phyloP scores from a whole-genome alignment of 2,888 invertebrate genomes.

The Drosophila formosana region DNA sequence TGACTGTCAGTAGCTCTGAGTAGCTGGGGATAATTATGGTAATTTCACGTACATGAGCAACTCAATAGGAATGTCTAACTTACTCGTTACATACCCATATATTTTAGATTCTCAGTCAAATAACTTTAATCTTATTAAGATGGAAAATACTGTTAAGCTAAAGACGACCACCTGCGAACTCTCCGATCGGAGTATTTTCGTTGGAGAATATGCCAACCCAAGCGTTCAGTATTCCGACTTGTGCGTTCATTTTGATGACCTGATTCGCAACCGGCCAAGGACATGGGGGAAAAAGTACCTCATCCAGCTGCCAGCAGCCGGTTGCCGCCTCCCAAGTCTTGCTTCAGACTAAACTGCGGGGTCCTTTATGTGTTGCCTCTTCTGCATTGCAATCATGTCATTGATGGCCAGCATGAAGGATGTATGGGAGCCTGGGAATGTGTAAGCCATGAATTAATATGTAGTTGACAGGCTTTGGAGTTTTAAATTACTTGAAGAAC shows the following conservation, averaged over 20 bases:
- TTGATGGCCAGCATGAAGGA: conserved; percentile 13
- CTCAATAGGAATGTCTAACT: too few relatives aligned
- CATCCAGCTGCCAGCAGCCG: conserved; percentile 18
- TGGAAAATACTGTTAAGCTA: too few relatives aligned
- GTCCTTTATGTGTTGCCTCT: conserved; percentile 8
- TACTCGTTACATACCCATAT: too few relatives aligned
- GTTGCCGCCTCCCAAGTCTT: conserved; percentile 5
- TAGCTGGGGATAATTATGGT: too few relatives aligned
- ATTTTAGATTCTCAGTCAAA: too few relatives aligned
- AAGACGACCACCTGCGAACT: too few relatives aligned
- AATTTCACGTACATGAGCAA: too few relatives aligned
- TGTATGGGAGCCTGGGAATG: not conserved
- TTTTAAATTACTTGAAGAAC: conserved; percentile 44
- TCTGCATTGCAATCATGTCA: conserved; percentile 41
- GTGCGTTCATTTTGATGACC: conserved; percentile 26
- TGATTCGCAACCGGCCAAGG: conserved; percentile 38
- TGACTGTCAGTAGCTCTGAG: not conserved
- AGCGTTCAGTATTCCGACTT: not conserved
- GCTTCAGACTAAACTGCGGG: not conserved
- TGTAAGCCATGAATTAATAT: conserved; percentile 25
- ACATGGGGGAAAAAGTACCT: conserved; percentile 13
- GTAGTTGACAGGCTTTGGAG: conserved; percentile 31
- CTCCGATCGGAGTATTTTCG: too few relatives aligned
- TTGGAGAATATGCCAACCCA: too few relatives aligned
- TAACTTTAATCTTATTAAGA: too few relatives aligned